Percentiles rank a stretch among this genome's conserved stretches.
These are phyloP conservation scores for Eumeta japonica DNA, from an alignment of 1,140 invertebrate species.

Conservation along the genomic window DNA sequence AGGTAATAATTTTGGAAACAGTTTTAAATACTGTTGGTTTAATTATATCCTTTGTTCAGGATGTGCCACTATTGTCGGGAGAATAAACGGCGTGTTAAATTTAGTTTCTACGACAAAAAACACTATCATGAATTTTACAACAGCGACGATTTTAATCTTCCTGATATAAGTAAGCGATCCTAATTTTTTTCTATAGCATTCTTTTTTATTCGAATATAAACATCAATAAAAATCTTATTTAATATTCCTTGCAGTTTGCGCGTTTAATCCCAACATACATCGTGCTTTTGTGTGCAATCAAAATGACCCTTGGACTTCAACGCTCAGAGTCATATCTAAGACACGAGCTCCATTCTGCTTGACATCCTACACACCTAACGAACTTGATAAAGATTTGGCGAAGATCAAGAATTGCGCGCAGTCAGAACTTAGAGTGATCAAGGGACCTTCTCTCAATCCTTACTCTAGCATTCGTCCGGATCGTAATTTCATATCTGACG, in stretches of 20 bases:
- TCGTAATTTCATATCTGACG: constrained; percentile 72
- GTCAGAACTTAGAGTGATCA: constrained; percentile 47
- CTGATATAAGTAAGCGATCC: constrained; percentile 55
- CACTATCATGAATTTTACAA: constrained; percentile 63
- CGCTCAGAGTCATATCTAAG: constrained; percentile 58
- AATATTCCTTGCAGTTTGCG: constrained; percentile 56
- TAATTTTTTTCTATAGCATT: background rate
- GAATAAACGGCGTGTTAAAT: constrained; percentile 43
- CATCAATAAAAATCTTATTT: background rate
- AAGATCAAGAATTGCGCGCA: constrained; percentile 37
- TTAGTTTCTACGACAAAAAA: constrained; percentile 57
- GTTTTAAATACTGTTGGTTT: too few species aligned
- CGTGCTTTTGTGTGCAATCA: constrained; percentile 62
- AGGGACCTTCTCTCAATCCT: constrained; percentile 60
- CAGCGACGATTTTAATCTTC: constrained; percentile 43
- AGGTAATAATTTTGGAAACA: too few species aligned
- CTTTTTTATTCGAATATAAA: background rate
- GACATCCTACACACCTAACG: constrained; percentile 66
- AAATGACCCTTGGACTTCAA: constrained; percentile 66
- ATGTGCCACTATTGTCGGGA: constrained; percentile 53
- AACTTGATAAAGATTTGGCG: constrained; percentile 62
- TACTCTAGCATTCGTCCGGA: constrained; percentile 69
- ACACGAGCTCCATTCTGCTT: constrained; percentile 60
- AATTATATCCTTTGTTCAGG: constrained; percentile 28
- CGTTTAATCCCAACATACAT: constrained; percentile 72